These are phyloP conservation scores for Parthenolecanium corni DNA, from an alignment of 2,888 invertebrate genomes.

Conservation along the genomic window DNA sequence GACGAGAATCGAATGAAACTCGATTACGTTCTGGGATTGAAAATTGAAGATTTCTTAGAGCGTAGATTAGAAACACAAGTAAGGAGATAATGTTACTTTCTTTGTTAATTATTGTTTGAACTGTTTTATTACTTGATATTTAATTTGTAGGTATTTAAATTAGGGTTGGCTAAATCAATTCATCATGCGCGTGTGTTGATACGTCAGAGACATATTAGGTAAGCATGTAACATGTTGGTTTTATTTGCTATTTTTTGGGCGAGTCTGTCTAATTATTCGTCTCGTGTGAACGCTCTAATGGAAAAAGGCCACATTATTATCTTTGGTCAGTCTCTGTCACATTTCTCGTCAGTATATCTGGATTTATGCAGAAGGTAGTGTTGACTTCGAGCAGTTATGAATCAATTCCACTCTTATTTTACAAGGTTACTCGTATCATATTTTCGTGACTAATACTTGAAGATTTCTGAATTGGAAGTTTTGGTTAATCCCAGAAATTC, in stretches of 20 bases:
- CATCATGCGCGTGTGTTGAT: conserved; percentile 99
- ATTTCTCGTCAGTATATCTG: conserved; percentile 33
- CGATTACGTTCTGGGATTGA: conserved; percentile 98
- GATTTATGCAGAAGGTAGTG: conserved; percentile 39
- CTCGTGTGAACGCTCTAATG: conserved; percentile 4
- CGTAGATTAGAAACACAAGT: conserved; percentile 91
- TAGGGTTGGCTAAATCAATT: conserved; percentile 97
- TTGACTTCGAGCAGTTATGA: conserved; percentile 8
- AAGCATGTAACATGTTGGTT: conserved; percentile 37
- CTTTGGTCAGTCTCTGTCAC: conserved; percentile 29
- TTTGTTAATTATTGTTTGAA: too few relatives aligned
- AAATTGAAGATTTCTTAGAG: conserved; percentile 99
- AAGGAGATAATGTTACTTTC: background rate
- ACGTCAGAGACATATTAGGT: conserved; percentile 98
- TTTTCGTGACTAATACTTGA: too few relatives aligned
- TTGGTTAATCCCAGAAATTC: too few relatives aligned
- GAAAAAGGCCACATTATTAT: conserved; percentile 16
- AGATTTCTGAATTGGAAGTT: too few relatives aligned
- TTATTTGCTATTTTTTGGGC: conserved; percentile 16
- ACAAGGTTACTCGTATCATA: too few relatives aligned
- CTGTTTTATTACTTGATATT: conserved; percentile 1
- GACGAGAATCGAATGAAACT: conserved; percentile 99
- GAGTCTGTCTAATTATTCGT: conserved; percentile 5
- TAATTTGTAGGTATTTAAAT: conserved; percentile 69
- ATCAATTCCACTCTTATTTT: too few relatives aligned